Evolutionary conservation across 2,888 invertebrate species (phyloP).

Genomic region (Acleris emargana): DNA sequence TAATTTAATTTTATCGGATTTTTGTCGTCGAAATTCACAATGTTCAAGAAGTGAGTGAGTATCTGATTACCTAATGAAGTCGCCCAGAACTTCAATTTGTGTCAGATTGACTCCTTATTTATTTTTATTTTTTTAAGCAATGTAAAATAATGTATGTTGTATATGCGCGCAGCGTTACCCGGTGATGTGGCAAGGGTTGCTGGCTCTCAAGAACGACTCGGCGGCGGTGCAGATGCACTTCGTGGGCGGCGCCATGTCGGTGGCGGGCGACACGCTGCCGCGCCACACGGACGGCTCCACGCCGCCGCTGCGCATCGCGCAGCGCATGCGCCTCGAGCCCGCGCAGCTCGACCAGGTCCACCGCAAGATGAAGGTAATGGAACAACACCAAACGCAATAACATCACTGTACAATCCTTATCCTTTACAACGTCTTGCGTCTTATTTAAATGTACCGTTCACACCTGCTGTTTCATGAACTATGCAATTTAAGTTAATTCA

Average conservation of each 20-base stretch:
- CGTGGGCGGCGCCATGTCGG: constrained; percentile 95
- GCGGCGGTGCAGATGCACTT: constrained; percentile 99
- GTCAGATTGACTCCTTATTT: background rate
- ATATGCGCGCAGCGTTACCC: constrained; percentile 90
- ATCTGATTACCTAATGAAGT: too few relatives aligned
- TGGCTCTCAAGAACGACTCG: constrained; percentile 98
- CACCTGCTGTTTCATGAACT: too few relatives aligned
- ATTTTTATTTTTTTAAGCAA: background rate
- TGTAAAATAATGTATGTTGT: background rate
- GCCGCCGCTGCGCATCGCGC: constrained; percentile 95
- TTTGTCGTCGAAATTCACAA: too few relatives aligned
- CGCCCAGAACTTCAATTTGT: too few relatives aligned
- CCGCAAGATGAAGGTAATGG: constrained; percentile 95
- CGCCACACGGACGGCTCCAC: constrained; percentile 92
- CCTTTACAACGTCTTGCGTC: too few relatives aligned
- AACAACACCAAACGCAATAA: too few relatives aligned
- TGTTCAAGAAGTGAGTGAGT: too few relatives aligned
- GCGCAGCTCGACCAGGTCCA: constrained; percentile 98
- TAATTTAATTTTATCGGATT: too few relatives aligned
- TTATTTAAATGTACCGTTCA: too few relatives aligned
- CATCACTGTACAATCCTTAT: too few relatives aligned
- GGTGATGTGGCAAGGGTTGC: constrained; percentile 98
- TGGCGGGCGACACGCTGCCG: constrained; percentile 95
- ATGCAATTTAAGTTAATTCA: too few relatives aligned
- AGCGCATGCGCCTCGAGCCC: constrained; percentile 98